Evolutionary conservation across 2,888 invertebrate species (phyloP).

Genomic region (Caradrina clavipalpis): DNA sequence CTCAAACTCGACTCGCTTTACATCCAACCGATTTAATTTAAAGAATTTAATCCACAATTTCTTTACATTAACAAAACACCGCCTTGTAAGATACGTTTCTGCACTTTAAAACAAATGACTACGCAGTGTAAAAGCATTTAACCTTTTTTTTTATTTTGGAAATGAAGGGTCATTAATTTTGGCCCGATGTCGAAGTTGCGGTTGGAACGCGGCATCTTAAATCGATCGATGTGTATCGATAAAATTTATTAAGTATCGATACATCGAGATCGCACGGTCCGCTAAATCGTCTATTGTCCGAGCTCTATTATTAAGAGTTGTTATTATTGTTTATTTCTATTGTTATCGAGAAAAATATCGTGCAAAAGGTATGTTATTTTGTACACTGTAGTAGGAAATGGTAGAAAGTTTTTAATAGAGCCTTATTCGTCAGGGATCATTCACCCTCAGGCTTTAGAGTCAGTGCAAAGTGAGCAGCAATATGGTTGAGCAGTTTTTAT

Average conservation of each 20-base stretch:
- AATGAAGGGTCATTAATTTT: slow-evolving; percentile 60
- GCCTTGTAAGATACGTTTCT: slow-evolving; percentile 50
- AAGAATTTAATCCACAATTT: slow-evolving; percentile 33
- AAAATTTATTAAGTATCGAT: slow-evolving; percentile 63
- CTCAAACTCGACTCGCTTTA: slow-evolving; percentile 15
- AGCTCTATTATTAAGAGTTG: slow-evolving; percentile 54
- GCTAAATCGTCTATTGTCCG: slow-evolving; percentile 54
- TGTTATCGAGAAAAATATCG: slow-evolving; percentile 48
- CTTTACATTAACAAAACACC: slow-evolving; percentile 43
- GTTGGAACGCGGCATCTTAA: slow-evolving; percentile 38
- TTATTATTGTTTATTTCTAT: slow-evolving; percentile 56
- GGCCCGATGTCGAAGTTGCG: slow-evolving; percentile 50
- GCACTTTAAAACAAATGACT: slow-evolving; percentile 48
- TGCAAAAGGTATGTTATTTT: slow-evolving; percentile 30
- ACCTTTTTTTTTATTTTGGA: slow-evolving; percentile 29
- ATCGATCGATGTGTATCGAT: slow-evolving; percentile 62
- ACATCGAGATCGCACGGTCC: slow-evolving; percentile 38
- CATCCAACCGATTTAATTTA: slow-evolving; percentile 27
- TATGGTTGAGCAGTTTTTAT: too few relatives aligned
- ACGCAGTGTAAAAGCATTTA: slow-evolving; percentile 45
- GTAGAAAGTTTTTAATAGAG: slow-evolving; percentile 39
- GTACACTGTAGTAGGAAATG: background rate
- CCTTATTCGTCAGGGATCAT: too few relatives aligned
- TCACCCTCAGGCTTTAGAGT: too few relatives aligned
- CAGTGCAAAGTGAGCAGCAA: too few relatives aligned